Conservation (phyloP, 2,888 invertebrate genomes). For the Chrysolina americana region DNA sequence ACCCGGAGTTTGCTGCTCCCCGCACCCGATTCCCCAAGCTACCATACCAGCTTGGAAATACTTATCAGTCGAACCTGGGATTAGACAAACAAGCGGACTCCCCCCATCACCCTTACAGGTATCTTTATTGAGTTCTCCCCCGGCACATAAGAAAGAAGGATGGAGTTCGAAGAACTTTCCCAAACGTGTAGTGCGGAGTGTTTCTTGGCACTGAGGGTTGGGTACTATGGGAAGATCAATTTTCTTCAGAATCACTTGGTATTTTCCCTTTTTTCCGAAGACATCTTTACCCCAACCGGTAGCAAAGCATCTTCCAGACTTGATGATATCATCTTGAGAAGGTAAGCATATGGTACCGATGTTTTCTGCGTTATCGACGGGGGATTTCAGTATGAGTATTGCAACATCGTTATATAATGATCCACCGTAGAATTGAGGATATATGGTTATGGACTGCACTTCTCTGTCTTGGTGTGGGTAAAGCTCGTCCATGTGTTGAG, state of each 20-base stretch:
- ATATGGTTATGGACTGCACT: constrained; percentile 64
- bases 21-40: constrained; percentile 88
- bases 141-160: constrained; percentile 84
- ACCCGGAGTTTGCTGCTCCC: constrained; percentile 77
- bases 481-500: constrained; percentile 80
- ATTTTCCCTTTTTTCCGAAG: constrained; percentile 71
- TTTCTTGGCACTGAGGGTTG: constrained; percentile 73
- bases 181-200: constrained; percentile 76
- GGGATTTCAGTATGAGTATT: constrained; percentile 58
- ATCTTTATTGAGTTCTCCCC: constrained; percentile 76
- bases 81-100: constrained; percentile 78
- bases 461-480: constrained; percentile 74
- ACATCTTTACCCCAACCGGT: constrained; percentile 65
- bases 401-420: constrained; percentile 65
- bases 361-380: constrained; percentile 55
- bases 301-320: constrained; percentile 56
- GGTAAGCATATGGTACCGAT: constrained; percentile 63
- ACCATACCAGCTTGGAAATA: constrained; percentile 80
- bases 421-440: constrained; percentile 60
- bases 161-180: constrained; percentile 79
- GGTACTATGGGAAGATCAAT: constrained; percentile 79
- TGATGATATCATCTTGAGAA: constrained; percentile 50
- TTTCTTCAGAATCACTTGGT: constrained; percentile 81
- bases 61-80: constrained; percentile 68
- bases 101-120: constrained; percentile 74